Percentiles rank a stretch among this genome's conserved stretches.
Conservation (phyloP, 92 coral and sea anemone species). For the Phenganax stokvisi region DNA sequence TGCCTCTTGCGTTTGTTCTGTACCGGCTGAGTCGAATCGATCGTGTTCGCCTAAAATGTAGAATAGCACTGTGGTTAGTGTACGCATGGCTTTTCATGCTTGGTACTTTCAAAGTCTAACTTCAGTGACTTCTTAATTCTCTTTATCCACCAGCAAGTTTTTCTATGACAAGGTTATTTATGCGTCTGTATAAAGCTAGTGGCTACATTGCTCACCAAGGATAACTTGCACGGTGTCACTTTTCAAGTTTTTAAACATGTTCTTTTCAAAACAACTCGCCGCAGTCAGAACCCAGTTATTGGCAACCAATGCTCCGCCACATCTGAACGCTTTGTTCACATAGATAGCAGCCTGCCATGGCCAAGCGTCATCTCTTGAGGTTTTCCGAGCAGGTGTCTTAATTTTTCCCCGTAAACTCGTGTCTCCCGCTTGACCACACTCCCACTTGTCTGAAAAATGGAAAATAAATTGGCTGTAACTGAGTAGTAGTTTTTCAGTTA, state of each 20-base stretch:
- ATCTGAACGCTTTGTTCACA: slow-evolving; percentile 62
- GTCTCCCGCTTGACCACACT: slow-evolving; percentile 89
- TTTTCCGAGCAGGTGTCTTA: slow-evolving; percentile 48
- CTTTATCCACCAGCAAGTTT: neutral
- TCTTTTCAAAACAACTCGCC: slow-evolving; percentile 72
- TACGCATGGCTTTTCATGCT: neutral
- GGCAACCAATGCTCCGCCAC: slow-evolving; percentile 76
- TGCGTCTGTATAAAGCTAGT: neutral
- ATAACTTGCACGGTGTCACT: slow-evolving; percentile 50
- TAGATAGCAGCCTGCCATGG: slow-evolving; percentile 90
- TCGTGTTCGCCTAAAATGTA: slow-evolving; percentile 67
- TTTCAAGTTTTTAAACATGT: slow-evolving; percentile 39
- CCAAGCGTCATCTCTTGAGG: slow-evolving; percentile 86
- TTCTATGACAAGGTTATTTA: neutral
- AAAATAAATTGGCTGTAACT: neutral
- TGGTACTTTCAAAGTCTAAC: neutral
- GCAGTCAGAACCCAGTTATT: slow-evolving; percentile 82
- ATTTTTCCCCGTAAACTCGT: slow-evolving; percentile 58
- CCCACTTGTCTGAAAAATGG: slow-evolving; percentile 60
- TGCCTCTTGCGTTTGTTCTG: slow-evolving; percentile 58
- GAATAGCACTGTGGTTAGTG: neutral
- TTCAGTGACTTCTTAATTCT: neutral
- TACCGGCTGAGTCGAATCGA: slow-evolving; percentile 68
- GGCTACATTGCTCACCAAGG: slow-evolving; percentile 52
- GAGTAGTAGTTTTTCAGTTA: neutral